These are phyloP conservation scores for Drosophila bocqueti DNA, from an alignment of 1,140 invertebrate species.

Conservation along the genomic window DNA sequence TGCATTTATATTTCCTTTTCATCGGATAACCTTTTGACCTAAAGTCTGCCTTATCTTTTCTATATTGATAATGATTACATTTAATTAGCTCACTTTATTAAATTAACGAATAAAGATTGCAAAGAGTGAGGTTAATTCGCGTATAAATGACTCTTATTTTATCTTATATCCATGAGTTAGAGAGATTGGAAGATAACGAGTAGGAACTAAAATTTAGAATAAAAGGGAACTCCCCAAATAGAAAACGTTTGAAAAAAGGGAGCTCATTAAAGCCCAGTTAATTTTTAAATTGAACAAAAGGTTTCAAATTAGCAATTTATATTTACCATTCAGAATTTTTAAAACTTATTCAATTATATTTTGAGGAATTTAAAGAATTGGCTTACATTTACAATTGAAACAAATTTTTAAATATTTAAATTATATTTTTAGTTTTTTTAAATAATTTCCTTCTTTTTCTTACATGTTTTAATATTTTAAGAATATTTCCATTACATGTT, in stretches of 20 bases:
- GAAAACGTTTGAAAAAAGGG: neutral
- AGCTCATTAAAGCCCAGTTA: neutral
- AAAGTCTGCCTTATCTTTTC: neutral
- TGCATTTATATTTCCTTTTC: neutral
- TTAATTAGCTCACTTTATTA: constrained; percentile 1
- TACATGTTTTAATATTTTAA: too few species aligned
- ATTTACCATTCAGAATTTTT: too few species aligned
- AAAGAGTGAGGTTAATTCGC: neutral
- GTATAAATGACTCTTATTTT: neutral
- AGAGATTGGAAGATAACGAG: neutral
- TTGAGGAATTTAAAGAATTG: too few species aligned
- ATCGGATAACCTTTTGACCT: constrained; percentile 28
- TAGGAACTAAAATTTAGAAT: neutral
- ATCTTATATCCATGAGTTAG: neutral
- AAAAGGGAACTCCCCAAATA: neutral
- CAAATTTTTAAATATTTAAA: too few species aligned
- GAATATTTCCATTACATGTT: too few species aligned
- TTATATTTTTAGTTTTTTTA: too few species aligned
- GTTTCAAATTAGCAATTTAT: too few species aligned
- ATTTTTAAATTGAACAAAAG: neutral
- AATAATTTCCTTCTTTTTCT: too few species aligned
- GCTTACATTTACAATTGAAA: too few species aligned
- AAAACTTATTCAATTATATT: too few species aligned
- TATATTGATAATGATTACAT: neutral
- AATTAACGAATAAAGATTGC: neutral